phyloP scores from a whole-genome alignment of 2,888 invertebrate genomes.

The Phania funesta region DNA sequence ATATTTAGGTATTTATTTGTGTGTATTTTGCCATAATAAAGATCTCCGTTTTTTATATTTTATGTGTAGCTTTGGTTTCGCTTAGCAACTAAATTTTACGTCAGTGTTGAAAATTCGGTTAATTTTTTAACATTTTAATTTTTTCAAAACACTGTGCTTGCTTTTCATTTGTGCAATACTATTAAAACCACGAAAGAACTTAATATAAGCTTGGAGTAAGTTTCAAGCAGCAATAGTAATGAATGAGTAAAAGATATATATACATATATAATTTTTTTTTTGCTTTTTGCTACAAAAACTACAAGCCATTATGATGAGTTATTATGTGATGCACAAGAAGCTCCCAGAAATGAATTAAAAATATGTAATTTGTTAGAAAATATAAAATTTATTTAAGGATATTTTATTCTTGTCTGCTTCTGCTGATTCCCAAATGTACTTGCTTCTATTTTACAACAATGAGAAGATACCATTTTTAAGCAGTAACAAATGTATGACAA shows the following conservation, averaged over 20 bases:
- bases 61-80: no score
- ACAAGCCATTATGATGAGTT: conserved; percentile 13
- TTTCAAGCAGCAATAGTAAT: not conserved
- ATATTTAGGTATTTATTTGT: no score
- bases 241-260: not conserved
- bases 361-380: conserved; percentile 33
- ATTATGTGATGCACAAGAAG: not conserved
- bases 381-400: conserved; percentile 18
- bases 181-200: not conserved
- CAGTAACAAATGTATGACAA: conserved; percentile 46
- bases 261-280: no score
- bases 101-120: no score
- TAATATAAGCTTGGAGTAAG: not conserved
- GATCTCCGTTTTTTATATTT: no score
- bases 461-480: conserved; percentile 1
- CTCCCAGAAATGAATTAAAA: conserved; percentile 5
- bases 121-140: no score
- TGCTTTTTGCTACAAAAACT: not conserved
- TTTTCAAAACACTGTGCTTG: no score
- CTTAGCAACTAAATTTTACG: no score
- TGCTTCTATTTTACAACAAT: conserved; percentile 1
- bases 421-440: not conserved
- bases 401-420: not conserved
- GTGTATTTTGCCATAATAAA: no score
- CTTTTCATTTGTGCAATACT: no score